phyloP scores from a whole-genome alignment of 2,797 vertebrate species.

The Psittacula echo region DNA sequence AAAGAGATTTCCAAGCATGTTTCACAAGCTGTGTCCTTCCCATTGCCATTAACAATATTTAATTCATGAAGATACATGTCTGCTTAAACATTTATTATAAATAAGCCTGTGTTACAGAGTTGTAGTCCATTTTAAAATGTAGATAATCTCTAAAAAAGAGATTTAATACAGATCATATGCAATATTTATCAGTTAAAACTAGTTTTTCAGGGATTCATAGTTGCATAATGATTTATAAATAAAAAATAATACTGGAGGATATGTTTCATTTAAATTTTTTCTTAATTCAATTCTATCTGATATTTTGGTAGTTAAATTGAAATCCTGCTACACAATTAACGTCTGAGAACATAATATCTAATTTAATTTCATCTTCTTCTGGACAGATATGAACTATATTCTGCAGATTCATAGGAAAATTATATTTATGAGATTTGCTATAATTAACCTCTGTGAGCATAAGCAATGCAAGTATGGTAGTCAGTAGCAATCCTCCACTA shows the following conservation, averaged over 20 bases:
- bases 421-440: background rate
- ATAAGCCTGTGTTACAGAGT: background rate
- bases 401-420: background rate
- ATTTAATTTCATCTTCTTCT: background rate
- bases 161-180: conserved; percentile 27
- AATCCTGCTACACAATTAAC: conserved; percentile 4
- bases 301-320: conserved; percentile 46
- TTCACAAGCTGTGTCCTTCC: background rate
- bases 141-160: background rate
- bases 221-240: conserved; percentile 62
- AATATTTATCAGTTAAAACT: conserved; percentile 63
- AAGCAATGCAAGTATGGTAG: background rate
- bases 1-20: background rate
- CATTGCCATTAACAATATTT: background rate
- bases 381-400: background rate
- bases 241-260: conserved; percentile 45
- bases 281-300: background rate
- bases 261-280: conserved; percentile 34
- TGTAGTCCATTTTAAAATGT: conserved; percentile 43
- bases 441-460: background rate
- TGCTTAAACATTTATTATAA: conserved; percentile 50
- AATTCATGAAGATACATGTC: conserved; percentile 27
- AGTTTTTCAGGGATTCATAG: conserved; percentile 38
- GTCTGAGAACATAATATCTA: background rate
- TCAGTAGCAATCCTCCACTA: background rate